Percentiles rank a stretch among this genome's conserved stretches.
phyloP scores from a whole-genome alignment of 2,888 invertebrate species.

The Agrilus biguttatus region DNA sequence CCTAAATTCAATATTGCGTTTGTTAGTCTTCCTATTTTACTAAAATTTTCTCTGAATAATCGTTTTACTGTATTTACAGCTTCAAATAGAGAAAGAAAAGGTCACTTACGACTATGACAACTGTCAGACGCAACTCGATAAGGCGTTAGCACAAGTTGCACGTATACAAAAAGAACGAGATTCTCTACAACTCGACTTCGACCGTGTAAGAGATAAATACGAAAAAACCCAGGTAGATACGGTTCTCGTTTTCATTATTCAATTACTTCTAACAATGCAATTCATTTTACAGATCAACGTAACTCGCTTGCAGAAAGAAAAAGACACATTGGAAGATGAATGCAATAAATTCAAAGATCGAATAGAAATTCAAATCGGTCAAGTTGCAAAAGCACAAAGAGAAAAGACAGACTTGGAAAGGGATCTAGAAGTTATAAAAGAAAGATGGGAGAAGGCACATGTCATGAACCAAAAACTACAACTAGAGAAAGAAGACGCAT shows the following conservation, averaged over 20 bases:
- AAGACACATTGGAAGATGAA: constrained; percentile 69
- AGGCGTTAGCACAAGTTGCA: constrained; percentile 73
- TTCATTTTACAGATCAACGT: constrained; percentile 46
- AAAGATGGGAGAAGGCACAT: constrained; percentile 79
- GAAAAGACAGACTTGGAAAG: constrained; percentile 75
- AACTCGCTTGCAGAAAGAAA: constrained; percentile 73
- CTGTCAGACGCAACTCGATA: constrained; percentile 80
- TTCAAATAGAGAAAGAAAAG: constrained; percentile 84
- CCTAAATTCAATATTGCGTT: background rate
- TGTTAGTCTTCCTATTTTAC: constrained; percentile 1
- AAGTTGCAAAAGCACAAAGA: constrained; percentile 67
- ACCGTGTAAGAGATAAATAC: constrained; percentile 74
- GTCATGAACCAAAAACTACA: constrained; percentile 71
- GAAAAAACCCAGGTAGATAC: constrained; percentile 68
- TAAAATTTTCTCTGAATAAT: background rate
- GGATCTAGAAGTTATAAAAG: constrained; percentile 74
- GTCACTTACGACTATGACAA: constrained; percentile 82
- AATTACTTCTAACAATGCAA: background rate
- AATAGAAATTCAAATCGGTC: constrained; percentile 65
- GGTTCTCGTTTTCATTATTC: constrained; percentile 1
- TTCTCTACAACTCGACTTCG: constrained; percentile 67
- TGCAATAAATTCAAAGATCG: constrained; percentile 69
- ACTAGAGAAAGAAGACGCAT: constrained; percentile 74
- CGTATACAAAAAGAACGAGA: constrained; percentile 84
- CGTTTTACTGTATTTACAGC: constrained; percentile 30